Evolutionary conservation across 2,113 vertebrate species (phyloP).

Genomic region (Chlorodrepanis virens): DNA sequence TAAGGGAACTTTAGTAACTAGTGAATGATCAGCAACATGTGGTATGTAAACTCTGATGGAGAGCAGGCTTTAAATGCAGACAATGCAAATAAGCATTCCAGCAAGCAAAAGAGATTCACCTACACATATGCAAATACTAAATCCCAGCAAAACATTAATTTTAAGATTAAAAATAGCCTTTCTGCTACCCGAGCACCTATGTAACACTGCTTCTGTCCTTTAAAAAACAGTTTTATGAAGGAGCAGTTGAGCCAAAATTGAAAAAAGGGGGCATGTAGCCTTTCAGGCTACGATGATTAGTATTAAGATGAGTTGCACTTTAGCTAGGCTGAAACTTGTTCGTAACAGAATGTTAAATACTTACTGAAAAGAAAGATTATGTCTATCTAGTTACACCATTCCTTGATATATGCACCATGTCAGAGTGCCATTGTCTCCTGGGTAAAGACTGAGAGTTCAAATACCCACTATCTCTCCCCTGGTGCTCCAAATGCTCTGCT

Average conservation of each 20-base stretch:
- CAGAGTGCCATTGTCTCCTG: slow-evolving; percentile 98
- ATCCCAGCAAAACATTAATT: neutral
- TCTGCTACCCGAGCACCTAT: neutral
- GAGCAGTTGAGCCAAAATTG: slow-evolving; percentile 67
- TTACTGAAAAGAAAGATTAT: slow-evolving; percentile 90
- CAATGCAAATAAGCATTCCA: slow-evolving; percentile 8
- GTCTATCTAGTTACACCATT: slow-evolving; percentile 94
- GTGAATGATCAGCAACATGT: slow-evolving; percentile 48
- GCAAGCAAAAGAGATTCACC: neutral
- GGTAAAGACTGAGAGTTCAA: slow-evolving; percentile 99
- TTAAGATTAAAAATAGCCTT: slow-evolving; percentile 15
- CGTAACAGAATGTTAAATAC: slow-evolving; percentile 95
- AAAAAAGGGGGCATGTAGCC: slow-evolving; percentile 60
- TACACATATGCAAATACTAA: neutral
- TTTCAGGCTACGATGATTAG: slow-evolving; percentile 69
- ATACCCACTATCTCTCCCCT: slow-evolving; percentile 98
- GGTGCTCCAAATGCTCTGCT: slow-evolving; percentile 94
- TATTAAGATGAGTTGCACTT: slow-evolving; percentile 78
- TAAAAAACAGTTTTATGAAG: slow-evolving; percentile 65
- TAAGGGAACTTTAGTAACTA: neutral
- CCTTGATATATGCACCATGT: slow-evolving; percentile 98
- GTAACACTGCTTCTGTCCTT: slow-evolving; percentile 48
- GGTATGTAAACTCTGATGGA: slow-evolving; percentile 7
- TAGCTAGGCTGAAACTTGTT: slow-evolving; percentile 86
- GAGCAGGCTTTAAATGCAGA: neutral